phyloP scores from a whole-genome alignment of 2,113 vertebrate genomes.

The Podocnemis expansa region DNA sequence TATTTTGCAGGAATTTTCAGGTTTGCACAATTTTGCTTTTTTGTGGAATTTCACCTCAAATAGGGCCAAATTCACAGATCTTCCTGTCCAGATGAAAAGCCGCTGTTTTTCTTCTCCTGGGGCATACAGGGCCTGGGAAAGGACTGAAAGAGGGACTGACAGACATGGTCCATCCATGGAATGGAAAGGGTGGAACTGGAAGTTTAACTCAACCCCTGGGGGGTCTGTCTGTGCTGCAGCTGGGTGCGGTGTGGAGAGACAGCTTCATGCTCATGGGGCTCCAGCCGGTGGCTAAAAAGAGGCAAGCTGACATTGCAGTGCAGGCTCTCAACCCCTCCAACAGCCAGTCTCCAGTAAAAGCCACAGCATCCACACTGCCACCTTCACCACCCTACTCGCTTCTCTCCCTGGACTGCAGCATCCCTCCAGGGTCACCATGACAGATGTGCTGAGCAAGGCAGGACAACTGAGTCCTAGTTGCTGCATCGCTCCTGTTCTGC shows the following conservation, averaged over 20 bases:
- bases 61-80: neutral
- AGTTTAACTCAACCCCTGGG: neutral
- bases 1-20: slow-evolving; percentile 39
- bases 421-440: neutral
- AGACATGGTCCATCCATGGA: neutral
- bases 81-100: too few species aligned
- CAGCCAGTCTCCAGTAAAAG: neutral
- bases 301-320: neutral
- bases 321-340: neutral
- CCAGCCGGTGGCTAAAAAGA: neutral
- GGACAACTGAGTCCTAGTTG: neutral
- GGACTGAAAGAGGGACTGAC: neutral
- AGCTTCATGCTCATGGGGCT: neutral
- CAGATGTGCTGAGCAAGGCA: neutral
- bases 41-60: neutral
- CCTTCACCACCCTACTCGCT: neutral
- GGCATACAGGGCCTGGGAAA: neutral
- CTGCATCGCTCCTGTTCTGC: neutral
- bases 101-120: neutral
- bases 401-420: neutral
- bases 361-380: neutral
- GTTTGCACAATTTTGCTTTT: neutral
- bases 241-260: too few species aligned
- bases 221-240: neutral
- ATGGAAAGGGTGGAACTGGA: fast-evolving